Conservation (phyloP, 1,140 invertebrate species). For the Psilanteris sp. region DNA sequence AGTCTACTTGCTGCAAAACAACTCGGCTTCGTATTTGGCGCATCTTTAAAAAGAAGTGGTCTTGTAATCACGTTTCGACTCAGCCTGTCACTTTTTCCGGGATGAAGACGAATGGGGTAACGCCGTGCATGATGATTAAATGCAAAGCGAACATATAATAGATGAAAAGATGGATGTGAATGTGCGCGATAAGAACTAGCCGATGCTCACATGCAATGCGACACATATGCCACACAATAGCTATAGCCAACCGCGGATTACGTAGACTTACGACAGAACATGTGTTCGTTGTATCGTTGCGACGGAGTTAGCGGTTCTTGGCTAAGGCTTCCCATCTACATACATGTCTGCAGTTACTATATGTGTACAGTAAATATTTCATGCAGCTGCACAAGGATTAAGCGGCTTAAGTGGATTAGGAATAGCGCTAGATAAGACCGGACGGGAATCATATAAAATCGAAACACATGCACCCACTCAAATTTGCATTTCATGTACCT, state of each 20-base stretch:
- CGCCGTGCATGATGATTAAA: slow-evolving; percentile 38
- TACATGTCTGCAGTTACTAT: slow-evolving; percentile 59
- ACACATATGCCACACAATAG: slow-evolving; percentile 44
- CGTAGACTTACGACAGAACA: slow-evolving; percentile 75
- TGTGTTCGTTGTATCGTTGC: slow-evolving; percentile 77
- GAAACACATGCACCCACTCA: slow-evolving; percentile 39
- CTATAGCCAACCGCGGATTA: slow-evolving; percentile 75
- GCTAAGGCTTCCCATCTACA: slow-evolving; percentile 71
- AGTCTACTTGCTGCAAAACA: too few species aligned
- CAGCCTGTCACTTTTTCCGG: slow-evolving; percentile 2
- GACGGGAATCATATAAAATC: slow-evolving; percentile 52
- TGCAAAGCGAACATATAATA: slow-evolving; percentile 42
- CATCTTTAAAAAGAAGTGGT: neutral
- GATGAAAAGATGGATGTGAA: slow-evolving; percentile 52
- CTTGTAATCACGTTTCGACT: slow-evolving; percentile 11
- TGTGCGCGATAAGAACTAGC: slow-evolving; percentile 50
- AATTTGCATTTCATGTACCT: slow-evolving; percentile 47
- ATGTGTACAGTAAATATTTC: slow-evolving; percentile 77
- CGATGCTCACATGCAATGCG: slow-evolving; percentile 5
- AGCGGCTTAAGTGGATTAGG: slow-evolving; percentile 77
- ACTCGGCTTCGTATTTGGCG: too few species aligned
- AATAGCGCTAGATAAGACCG: slow-evolving; percentile 60
- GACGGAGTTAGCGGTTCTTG: slow-evolving; percentile 74
- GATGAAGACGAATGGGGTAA: slow-evolving; percentile 19
- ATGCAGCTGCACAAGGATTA: slow-evolving; percentile 78